Evolutionary conservation across 92 coral and sea anemone genomes (phyloP), one percentile per base, ranked within the genome.

Genomic region (Parazoanthus darwini): DNA sequence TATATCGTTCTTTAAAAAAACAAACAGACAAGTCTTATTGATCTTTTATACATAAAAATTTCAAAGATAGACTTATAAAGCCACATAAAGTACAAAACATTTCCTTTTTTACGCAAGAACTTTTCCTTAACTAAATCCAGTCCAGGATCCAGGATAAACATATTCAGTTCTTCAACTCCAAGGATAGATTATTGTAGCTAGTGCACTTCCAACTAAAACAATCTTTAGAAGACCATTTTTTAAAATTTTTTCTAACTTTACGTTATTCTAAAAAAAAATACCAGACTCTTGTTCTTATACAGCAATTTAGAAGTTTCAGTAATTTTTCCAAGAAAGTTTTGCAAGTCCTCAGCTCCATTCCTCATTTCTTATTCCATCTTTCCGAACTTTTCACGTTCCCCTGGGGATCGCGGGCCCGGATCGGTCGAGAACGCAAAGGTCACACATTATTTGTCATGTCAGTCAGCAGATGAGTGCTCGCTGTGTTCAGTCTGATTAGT

Each of bases 361-460:
- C 70, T 20, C 26, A 26, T 63, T 63, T 63, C 70, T 63, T 63
- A 3, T 63, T 63, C 70, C 26, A 63, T 9, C 26, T 18, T 63
- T 63, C 70, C 70, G 16, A 5, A 63, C 26, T 63, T 18, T 14
- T 2, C 20, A 3, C 1, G 58, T 2, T 13, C 58, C 51, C 51
- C 51, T 1, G 70, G 70, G 26, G 42, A 80, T 80, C 72, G 85
- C 85, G 37, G 85, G 85, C 85, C 63, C 85, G 71, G 85, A 56
- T 79, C 79, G 16, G 16, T 26, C 82, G 33, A 78, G 16, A 13
- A 51, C 15, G 15, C 16, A 13, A 51, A 13, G 58, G 51, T 46
- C 51, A 46, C 51, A 6, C 33, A 29, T 50, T 8, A 46, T 8
- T 4, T 0, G 7, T 51, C 58, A 51, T 7, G 38, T 25, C 29